These are phyloP conservation scores for Drosophila subpulchrella DNA, from an alignment of 1,140 invertebrate genomes.

Conservation along the genomic window DNA sequence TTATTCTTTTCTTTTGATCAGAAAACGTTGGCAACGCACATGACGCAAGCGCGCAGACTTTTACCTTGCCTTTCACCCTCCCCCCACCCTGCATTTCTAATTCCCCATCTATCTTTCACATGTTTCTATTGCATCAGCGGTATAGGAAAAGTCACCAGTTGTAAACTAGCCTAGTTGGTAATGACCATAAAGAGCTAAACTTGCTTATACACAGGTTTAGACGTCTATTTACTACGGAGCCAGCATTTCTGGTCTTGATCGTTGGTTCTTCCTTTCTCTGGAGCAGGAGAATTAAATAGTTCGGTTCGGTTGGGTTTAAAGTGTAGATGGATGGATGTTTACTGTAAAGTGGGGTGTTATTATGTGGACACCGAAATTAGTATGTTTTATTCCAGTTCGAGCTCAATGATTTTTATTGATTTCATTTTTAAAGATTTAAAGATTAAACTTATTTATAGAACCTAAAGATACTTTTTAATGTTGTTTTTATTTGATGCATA, in stretches of 20 bases:
- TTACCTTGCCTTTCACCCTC: conserved; percentile 52
- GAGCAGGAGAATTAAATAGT: conserved; percentile 11
- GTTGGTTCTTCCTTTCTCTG: conserved; percentile 39
- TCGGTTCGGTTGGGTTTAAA: conserved; percentile 3
- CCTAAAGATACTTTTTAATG: no score
- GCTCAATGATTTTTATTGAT: no score
- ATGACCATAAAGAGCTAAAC: conserved; percentile 60
- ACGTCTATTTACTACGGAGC: conserved; percentile 6
- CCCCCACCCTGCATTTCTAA: conserved; percentile 3
- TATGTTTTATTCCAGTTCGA: neutral
- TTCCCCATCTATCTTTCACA: conserved; percentile 15
- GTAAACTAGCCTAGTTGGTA: conserved; percentile 52
- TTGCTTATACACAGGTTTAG: conserved; percentile 24
- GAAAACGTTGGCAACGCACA: conserved; percentile 55
- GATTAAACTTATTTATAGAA: no score
- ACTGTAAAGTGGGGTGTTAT: neutral
- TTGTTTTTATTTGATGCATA: no score
- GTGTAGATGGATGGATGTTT: neutral
- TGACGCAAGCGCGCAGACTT: conserved; percentile 76
- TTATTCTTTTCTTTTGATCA: conserved; percentile 54
- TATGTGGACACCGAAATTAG: no score
- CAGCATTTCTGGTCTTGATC: conserved; percentile 25
- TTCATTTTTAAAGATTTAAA: no score
- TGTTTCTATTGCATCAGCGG: conserved; percentile 71
- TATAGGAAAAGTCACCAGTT: conserved; percentile 40